Percentiles rank a stretch among this genome's conserved stretches.
Conservation (phyloP, 2,797 vertebrate species). For the Acanthopagrus latus region DNA sequence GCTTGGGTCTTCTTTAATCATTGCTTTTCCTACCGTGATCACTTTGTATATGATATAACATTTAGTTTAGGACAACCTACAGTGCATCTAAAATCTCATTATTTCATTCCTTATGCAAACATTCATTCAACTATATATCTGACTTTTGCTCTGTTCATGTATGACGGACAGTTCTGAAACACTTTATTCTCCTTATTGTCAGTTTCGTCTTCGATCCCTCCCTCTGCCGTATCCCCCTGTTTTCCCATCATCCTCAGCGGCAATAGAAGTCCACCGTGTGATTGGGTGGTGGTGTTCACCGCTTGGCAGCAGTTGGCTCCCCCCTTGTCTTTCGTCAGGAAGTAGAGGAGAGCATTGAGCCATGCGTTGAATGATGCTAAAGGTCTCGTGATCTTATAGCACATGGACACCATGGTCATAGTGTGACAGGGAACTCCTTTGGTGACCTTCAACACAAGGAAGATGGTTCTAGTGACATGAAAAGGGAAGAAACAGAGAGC, state of each 20-base stretch:
- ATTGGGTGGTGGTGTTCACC: conserved; percentile 53
- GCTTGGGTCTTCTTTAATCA: conserved; percentile 21
- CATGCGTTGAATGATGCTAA: conserved; percentile 90
- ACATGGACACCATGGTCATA: conserved; percentile 87
- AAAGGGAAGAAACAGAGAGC: conserved; percentile 89
- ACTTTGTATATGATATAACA: background rate
- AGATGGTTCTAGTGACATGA: conserved; percentile 88
- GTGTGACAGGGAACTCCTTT: conserved; percentile 83
- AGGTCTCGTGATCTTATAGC: conserved; percentile 90
- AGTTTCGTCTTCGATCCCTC: conserved; percentile 45
- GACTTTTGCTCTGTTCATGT: conserved; percentile 57
- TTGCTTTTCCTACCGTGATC: conserved; percentile 15
- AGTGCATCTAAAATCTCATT: conserved; percentile 9
- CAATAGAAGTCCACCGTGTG: conserved; percentile 71
- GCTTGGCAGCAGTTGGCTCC: conserved; percentile 79
- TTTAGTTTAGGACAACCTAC: conserved; percentile 14
- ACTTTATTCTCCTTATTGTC: conserved; percentile 71
- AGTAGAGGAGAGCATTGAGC: conserved; percentile 90
- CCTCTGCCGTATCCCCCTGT: conserved; percentile 71
- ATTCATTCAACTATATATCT: conserved; percentile 62
- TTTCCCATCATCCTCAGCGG: conserved; percentile 81
- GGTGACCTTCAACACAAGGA: conserved; percentile 85
- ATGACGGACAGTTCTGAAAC: conserved; percentile 51
- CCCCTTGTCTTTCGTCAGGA: conserved; percentile 88
- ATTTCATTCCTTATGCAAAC: conserved; percentile 7